These are phyloP conservation scores for Pemphredon lugubris DNA, from an alignment of 2,888 invertebrate species.

Conservation along the genomic window DNA sequence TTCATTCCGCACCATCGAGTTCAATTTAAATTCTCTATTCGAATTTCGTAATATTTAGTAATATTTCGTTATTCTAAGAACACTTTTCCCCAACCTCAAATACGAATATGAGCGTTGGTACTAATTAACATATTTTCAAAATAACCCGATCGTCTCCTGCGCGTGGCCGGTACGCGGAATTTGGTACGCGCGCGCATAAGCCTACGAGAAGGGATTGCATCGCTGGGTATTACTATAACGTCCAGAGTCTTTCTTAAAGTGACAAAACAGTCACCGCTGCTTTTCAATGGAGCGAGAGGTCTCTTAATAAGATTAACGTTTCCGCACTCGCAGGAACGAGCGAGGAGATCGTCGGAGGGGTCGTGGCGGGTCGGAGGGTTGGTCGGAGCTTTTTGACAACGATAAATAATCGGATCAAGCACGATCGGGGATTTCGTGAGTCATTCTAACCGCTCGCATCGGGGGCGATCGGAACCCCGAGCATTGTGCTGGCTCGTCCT, in stretches of 20 bases:
- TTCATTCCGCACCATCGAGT: too few relatives aligned
- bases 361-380: constrained; percentile 19
- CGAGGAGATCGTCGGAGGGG: constrained; percentile 38
- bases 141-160: neutral
- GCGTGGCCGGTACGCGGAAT: neutral
- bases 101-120: too few relatives aligned
- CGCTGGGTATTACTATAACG: constrained; percentile 1
- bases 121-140: too few relatives aligned
- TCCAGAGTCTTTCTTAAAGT: constrained; percentile 34
- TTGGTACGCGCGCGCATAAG: neutral
- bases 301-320: constrained; percentile 69
- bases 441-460: constrained; percentile 61
- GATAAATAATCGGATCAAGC: constrained; percentile 77
- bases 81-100: too few relatives aligned
- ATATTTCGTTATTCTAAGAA: too few relatives aligned
- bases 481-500: constrained; percentile 56
- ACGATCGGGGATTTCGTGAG: constrained; percentile 69
- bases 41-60: too few relatives aligned
- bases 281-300: constrained; percentile 52
- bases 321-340: constrained; percentile 44
- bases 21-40: too few relatives aligned
- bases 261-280: constrained; percentile 58
- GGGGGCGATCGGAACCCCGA: constrained; percentile 64
- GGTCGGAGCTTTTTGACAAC: constrained; percentile 72
- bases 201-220: constrained; percentile 4